Percentiles rank a stretch among this genome's conserved stretches.
These are phyloP conservation scores for Brachionus koreanus DNA, from an alignment of 1,140 invertebrate species.

Conservation along the genomic window DNA sequence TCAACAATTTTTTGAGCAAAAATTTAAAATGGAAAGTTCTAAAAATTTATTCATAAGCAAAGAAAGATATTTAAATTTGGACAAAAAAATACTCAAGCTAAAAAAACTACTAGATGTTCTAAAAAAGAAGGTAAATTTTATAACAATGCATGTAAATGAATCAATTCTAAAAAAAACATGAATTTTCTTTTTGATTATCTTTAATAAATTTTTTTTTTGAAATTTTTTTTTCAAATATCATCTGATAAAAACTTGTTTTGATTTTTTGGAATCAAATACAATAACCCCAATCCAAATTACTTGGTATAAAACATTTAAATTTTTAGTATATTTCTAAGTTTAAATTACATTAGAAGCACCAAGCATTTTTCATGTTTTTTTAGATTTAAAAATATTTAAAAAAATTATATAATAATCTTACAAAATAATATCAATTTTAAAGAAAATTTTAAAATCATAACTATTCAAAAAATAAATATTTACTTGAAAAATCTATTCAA, in stretches of 20 bases:
- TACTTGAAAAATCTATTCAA: too few relatives aligned
- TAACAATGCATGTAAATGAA: neutral
- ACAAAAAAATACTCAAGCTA: neutral
- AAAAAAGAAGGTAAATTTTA: neutral
- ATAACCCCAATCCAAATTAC: too few relatives aligned
- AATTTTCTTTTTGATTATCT: neutral
- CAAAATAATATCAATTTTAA: too few relatives aligned
- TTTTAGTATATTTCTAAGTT: too few relatives aligned
- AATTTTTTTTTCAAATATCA: neutral
- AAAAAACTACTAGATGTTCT: neutral
- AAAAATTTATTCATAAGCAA: slow-evolving; percentile 24
- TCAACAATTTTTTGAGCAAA: neutral
- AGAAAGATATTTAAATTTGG: slow-evolving; percentile 26
- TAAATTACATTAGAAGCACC: too few relatives aligned
- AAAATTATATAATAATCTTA: too few relatives aligned
- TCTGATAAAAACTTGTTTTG: neutral
- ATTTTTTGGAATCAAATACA: neutral
- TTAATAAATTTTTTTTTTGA: neutral
- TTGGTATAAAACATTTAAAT: too few relatives aligned
- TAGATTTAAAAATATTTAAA: too few relatives aligned
- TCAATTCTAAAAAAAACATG: neutral
- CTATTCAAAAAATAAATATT: too few relatives aligned
- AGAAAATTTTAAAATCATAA: too few relatives aligned
- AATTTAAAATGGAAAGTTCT: slow-evolving; percentile 19
- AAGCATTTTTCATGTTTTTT: too few relatives aligned